Evolutionary conservation across 2,888 invertebrate species (phyloP), one percentile per base, ranked within the genome.

Genomic region (Cephalotes varians): DNA sequence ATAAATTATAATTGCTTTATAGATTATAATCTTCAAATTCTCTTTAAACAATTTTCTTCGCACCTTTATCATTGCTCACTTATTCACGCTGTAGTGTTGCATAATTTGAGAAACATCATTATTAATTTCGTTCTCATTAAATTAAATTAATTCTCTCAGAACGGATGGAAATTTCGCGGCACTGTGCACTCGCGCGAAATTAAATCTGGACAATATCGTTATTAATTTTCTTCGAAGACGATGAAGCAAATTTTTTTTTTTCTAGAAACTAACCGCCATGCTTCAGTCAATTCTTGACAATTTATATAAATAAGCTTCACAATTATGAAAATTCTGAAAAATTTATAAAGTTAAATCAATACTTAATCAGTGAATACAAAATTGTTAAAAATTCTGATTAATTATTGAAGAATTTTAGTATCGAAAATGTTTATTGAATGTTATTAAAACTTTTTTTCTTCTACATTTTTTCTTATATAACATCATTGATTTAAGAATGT

Each of bases 101-200:
- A 60, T 56, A 71, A 89, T 81, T 89, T 85, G 81, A 65, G 71
- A 47, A 40, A 58, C 64, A 77, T 87, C 83, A 56, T 83, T 77
- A 86, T 86, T 86, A 89, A 85, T 83, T 83, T 73, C 62, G 15
- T 31, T 65, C 74, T 87, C 89, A 71, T 85, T 72, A 81, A 85
- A 83, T 89, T 85, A 82, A 87, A 88, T 84, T 85, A 85, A 85
- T 87, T 89, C 28, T 12, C 62, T 15, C 37, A 12, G 47, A 49
- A 51, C 15, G 21, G 10, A 67, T 64, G 83, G 67, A 47, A 80
- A 67, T 40, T 76, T 77, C 34, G 65, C n/a, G 62, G 71, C 18
- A 4, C 34, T 51, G 21, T n/a, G n/a, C 51, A 2, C n/a, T 37
- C 51, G 28, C 6, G 69, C 49, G 62, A 65, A 69, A 74, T 64